Base-by-base conservation (phyloP, 2,888 invertebrate species). In the Sepioteuthis lessoniana region DNA sequence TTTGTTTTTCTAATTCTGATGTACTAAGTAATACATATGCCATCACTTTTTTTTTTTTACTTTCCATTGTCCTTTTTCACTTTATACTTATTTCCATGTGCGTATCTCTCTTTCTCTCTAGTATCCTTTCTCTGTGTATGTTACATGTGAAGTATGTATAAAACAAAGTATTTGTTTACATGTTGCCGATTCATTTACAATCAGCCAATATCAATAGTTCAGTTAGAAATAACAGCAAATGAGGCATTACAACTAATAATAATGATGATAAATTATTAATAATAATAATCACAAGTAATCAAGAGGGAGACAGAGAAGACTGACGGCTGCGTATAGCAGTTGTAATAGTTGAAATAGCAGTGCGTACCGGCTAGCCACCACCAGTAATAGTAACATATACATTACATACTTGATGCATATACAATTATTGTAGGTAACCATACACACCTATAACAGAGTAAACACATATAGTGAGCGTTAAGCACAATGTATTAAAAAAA, bases 161-260 rank as follows among this genome's bases (percentile, higher is more conserved):
- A 13, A 76, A n/a, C 76, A n/a, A 76, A 46, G 42, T 31, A 91
- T 91, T 91, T 91, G 91, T 91, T 91, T 91, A 91, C 91, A 38
- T 91, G 91, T 91, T 91, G 37, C n/a, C 90, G 90, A 25, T 90
- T 90, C 90, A 90, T 90, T 90, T 90, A 21, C 90, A 90, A 35
- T 90, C 90, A 90, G 90, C 46, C 91, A 37, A 21, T 21, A 37
- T 91, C 91, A 21, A 13, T 91, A 31, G 91, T 91, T 42, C n/a
- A 31, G 90, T 37, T 90, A 1, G 35, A 8, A 91, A 60, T 60
- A 31, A 5, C 60, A 60, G 60, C 60, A 60, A 5, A 60, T 31
- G 60, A 60, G 31, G 60, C 1, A 10, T 35, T 10, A 76, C n/a
- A 35, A 76, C n/a, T 16, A n/a, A 13, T 35, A 76, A 35, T 35